Conservation (phyloP, 2,113 vertebrate species). For the Noturus placidus region DNA sequence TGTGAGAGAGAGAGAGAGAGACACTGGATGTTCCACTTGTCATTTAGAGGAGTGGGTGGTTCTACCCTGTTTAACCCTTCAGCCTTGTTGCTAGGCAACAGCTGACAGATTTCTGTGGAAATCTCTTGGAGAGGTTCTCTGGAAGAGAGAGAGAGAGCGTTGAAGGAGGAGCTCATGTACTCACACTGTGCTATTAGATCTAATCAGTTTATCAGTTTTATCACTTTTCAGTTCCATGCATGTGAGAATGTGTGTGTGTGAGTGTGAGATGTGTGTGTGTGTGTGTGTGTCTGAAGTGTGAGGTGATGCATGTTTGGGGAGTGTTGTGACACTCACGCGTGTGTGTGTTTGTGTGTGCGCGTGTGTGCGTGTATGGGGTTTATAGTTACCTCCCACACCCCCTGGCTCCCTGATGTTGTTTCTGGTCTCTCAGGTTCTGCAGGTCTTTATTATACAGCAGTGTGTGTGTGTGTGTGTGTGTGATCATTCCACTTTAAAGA, state of each 20-base stretch:
- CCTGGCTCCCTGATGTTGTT: not conserved
- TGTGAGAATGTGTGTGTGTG: too few species aligned
- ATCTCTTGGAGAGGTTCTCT: constrained; percentile 66
- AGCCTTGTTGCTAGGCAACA: constrained; percentile 76
- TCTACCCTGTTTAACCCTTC: constrained; percentile 59
- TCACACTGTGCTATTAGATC: not conserved
- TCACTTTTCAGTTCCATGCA: not conserved
- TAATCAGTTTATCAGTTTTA: not conserved
- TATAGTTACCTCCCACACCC: constrained; percentile 27
- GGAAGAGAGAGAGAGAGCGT: constrained; percentile 9
- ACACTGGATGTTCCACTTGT: constrained; percentile 29
- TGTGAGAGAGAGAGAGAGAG: too few species aligned
- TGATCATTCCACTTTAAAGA: not conserved
- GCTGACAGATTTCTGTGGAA: constrained; percentile 65
- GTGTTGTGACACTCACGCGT: constrained; percentile 14
- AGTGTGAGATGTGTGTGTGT: not conserved
- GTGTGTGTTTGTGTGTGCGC: constrained; percentile 1
- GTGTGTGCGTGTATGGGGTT: constrained; percentile 43
- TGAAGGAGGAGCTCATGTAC: not conserved
- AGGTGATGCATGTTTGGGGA: not conserved
- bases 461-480: not conserved
- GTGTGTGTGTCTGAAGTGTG: not conserved
- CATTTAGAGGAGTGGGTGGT: constrained; percentile 46
- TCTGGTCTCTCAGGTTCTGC: constrained; percentile 29
- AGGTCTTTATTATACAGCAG: not conserved